Percentiles rank a stretch among this genome's conserved stretches.
Conservation (phyloP, 2,888 invertebrate species). For the Diplazon laetatorius region DNA sequence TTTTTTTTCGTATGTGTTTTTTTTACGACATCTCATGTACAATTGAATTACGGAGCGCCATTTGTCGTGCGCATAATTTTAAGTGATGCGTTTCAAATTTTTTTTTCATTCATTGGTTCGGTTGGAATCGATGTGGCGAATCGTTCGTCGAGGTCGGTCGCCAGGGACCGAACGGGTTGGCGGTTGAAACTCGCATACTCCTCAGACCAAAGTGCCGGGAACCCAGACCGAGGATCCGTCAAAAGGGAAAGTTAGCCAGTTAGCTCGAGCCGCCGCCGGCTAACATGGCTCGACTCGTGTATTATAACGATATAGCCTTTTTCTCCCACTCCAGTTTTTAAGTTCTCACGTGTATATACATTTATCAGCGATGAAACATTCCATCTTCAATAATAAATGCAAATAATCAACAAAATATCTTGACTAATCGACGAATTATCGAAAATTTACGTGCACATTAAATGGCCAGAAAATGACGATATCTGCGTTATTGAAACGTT, state of each 20-base stretch:
- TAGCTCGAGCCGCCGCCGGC: constrained; percentile 43
- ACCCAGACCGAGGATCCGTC: constrained; percentile 58
- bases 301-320: constrained; percentile 49
- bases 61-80: constrained; percentile 5
- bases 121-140: constrained; percentile 54
- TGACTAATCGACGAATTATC: too few species aligned
- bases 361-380: too few species aligned
- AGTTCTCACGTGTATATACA: constrained; percentile 10
- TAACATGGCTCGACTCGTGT: constrained; percentile 43
- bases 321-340: constrained; percentile 29
- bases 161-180: not conserved
- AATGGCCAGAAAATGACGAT: too few species aligned
- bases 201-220: constrained; percentile 14
- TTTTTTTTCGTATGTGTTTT: too few species aligned
- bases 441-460: too few species aligned
- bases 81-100: not conserved
- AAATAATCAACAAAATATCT: too few species aligned
- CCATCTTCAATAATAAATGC: too few species aligned
- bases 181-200: constrained; percentile 26
- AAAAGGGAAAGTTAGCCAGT: constrained; percentile 66
- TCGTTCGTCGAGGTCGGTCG: constrained; percentile 59
- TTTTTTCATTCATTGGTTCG: not conserved
- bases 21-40: constrained; percentile 1
- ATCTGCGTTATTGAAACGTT: too few species aligned
- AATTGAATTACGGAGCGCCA: constrained; percentile 8